Evolutionary conservation across 2,113 vertebrate species (phyloP).

Genomic region (Nesospiza acunhae): DNA sequence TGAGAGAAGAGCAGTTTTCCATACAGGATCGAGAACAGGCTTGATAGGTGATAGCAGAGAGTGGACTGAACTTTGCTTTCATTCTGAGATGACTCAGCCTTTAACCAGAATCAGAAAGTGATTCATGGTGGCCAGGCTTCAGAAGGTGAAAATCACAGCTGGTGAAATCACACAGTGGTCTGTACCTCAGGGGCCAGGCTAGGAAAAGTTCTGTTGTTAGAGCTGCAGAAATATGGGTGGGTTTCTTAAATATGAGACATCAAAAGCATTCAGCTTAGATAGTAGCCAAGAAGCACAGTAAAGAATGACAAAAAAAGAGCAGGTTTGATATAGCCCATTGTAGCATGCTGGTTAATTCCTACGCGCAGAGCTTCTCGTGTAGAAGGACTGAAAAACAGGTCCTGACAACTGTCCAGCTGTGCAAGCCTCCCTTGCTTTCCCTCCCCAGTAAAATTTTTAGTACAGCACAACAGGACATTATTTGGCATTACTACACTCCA

Average conservation of each 20-base stretch:
- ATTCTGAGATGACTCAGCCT: neutral
- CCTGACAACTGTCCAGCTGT: neutral
- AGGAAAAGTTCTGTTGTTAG: neutral
- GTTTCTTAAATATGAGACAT: neutral
- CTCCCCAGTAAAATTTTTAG: neutral
- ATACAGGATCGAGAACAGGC: neutral
- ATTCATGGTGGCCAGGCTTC: neutral
- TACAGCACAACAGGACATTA: neutral
- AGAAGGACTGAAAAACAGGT: neutral
- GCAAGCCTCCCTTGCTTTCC: neutral
- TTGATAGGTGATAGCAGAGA: neutral
- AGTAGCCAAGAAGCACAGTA: neutral
- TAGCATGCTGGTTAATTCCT: accelerated
- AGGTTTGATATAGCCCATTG: neutral
- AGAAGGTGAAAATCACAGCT: neutral
- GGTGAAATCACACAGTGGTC: neutral
- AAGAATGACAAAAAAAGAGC: neutral
- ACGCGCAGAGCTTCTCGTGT: accelerated
- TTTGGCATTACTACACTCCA: neutral
- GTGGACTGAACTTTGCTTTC: neutral
- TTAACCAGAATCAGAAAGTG: neutral
- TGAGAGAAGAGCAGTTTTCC: neutral
- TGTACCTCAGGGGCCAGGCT: neutral
- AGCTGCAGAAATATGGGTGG: neutral
- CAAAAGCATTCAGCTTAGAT: neutral